Conservation (phyloP, 2,113 vertebrate species). For the Turnix velox region DNA sequence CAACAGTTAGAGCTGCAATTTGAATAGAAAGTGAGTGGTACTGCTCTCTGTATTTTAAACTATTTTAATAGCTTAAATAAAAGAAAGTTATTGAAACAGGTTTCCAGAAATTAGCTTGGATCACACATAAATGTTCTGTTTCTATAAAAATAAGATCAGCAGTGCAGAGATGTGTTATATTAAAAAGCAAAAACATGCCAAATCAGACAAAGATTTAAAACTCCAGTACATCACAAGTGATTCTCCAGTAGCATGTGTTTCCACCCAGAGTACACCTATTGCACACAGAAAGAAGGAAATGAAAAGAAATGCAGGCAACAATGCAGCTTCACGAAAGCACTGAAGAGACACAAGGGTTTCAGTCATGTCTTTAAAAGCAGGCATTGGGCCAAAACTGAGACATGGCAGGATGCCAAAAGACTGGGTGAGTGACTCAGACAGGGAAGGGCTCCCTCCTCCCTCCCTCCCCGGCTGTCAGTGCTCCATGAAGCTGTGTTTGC, state of each 20-base stretch:
- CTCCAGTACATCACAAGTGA: not conserved
- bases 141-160: slow-evolving; percentile 45
- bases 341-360: not conserved
- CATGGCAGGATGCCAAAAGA: not conserved
- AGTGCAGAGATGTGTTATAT: slow-evolving; percentile 46
- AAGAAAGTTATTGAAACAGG: slow-evolving; percentile 58
- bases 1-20: slow-evolving; percentile 37
- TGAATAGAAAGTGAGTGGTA: slow-evolving; percentile 23
- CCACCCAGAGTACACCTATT: not conserved
- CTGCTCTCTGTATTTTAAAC: slow-evolving; percentile 44
- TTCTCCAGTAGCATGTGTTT: slow-evolving; percentile 10
- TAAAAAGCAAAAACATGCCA: slow-evolving; percentile 57
- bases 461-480: too few relatives aligned
- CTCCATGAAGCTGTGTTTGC: not conserved
- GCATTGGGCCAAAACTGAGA: not conserved
- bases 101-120: slow-evolving; percentile 37
- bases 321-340: not conserved
- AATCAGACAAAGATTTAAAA: slow-evolving; percentile 48
- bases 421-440: not conserved
- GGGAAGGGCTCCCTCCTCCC: not conserved
- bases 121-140: slow-evolving; percentile 35
- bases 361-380: not conserved
- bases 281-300: not conserved
- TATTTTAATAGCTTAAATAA: slow-evolving; percentile 61
- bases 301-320: slow-evolving; percentile 12